phyloP scores from a whole-genome alignment of 2,113 vertebrate genomes.

The Eulemur macaco region DNA sequence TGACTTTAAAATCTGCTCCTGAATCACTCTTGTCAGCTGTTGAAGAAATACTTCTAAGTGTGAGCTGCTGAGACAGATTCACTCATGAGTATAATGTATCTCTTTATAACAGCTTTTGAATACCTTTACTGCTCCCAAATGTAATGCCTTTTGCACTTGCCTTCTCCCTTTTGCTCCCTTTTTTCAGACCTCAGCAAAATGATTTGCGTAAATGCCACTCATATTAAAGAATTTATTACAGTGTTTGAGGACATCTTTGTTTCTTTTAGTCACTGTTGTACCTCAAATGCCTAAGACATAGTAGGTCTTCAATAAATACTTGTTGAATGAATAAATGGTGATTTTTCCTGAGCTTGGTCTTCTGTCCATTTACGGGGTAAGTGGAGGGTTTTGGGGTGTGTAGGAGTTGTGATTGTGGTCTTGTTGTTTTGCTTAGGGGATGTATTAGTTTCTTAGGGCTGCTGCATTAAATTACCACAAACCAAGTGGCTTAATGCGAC shows the following conservation, averaged over 20 bases:
- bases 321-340: neutral
- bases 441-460: neutral
- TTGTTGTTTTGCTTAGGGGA: neutral
- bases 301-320: neutral
- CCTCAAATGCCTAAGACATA: neutral
- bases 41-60: neutral
- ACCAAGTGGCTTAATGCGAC: neutral
- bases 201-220: neutral
- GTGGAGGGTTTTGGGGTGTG: neutral
- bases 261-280: neutral
- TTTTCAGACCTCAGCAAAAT: neutral
- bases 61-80: neutral
- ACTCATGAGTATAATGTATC: neutral
- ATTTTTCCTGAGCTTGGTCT: neutral
- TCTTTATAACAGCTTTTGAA: neutral
- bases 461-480: neutral
- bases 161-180: neutral
- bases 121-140: neutral
- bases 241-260: neutral
- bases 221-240: neutral
- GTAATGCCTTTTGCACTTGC: neutral
- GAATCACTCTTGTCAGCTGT: neutral
- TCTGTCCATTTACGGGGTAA: neutral
- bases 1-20: conserved; percentile 18
- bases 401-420: neutral